Evolutionary conservation across 1,140 invertebrate genomes (phyloP).

Genomic region (Dermatophagoides farinae): DNA sequence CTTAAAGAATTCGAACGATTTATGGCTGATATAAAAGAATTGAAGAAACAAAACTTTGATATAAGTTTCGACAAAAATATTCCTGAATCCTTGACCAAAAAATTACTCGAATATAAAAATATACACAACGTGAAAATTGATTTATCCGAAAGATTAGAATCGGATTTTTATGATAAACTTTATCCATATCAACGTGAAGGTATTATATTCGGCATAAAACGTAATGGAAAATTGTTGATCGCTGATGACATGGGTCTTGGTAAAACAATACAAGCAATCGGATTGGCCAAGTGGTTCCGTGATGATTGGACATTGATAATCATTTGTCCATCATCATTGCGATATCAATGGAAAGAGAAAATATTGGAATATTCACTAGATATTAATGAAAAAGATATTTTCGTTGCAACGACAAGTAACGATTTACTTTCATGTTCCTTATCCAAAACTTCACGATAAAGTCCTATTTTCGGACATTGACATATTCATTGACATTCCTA

Average conservation of each 20-base stretch:
- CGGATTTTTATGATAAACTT: constrained; percentile 35
- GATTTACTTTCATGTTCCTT: too few relatives aligned
- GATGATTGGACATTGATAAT: constrained; percentile 78
- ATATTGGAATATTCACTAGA: constrained; percentile 46
- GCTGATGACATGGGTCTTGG: constrained; percentile 99
- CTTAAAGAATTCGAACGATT: background rate
- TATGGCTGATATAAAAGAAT: background rate
- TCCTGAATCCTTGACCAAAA: background rate
- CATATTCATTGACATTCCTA: too few relatives aligned
- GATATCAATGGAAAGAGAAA: constrained; percentile 54
- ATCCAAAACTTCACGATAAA: too few relatives aligned
- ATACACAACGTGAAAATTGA: constrained; percentile 28
- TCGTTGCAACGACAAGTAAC: constrained; percentile 40
- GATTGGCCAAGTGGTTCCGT: constrained; percentile 64
- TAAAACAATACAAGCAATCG: constrained; percentile 88
- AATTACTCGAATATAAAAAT: background rate
- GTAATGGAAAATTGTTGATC: constrained; percentile 29
- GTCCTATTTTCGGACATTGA: too few relatives aligned
- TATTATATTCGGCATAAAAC: constrained; percentile 28
- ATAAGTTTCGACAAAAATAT: background rate
- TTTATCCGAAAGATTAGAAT: constrained; percentile 35
- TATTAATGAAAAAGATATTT: constrained; percentile 36
- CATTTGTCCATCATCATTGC: constrained; percentile 58
- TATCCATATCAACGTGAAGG: constrained; percentile 66
- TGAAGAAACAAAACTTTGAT: background rate